These are phyloP conservation scores for Squalus acanthias DNA, from an alignment of 2,797 vertebrate species.

Conservation along the genomic window DNA sequence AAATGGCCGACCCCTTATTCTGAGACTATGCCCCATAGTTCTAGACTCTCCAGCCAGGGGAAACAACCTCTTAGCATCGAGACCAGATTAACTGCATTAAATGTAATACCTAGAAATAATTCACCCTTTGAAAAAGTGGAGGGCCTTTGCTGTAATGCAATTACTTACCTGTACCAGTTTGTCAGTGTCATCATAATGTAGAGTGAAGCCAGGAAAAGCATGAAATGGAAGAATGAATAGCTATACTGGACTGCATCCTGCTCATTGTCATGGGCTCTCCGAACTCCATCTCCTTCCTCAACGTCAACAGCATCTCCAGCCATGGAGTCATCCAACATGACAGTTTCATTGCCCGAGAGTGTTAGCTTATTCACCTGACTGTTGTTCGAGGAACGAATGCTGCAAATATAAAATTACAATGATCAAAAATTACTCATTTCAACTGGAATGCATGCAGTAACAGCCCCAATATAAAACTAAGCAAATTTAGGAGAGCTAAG, in stretches of 20 bases:
- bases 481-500: neutral
- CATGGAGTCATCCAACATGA: constrained; percentile 62
- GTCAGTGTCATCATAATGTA: constrained; percentile 98
- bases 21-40: no score
- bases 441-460: neutral
- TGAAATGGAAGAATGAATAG: constrained; percentile 82
- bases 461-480: neutral
- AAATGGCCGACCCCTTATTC: no score
- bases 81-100: neutral
- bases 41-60: no score
- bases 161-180: constrained; percentile 87
- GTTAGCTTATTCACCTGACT: constrained; percentile 89
- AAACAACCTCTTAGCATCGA: neutral
- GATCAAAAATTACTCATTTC: neutral
- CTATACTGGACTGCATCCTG: constrained; percentile 78
- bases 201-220: constrained; percentile 82
- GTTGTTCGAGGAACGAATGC: constrained; percentile 83
- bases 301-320: constrained; percentile 44
- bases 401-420: constrained; percentile 48
- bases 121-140: neutral
- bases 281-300: constrained; percentile 54
- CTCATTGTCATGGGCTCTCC: constrained; percentile 73
- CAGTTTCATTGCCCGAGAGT: constrained; percentile 69
- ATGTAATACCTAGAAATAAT: neutral
- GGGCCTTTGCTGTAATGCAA: neutral